Base-by-base conservation (phyloP, 2,888 invertebrate species). In the Volucella bombylans region DNA sequence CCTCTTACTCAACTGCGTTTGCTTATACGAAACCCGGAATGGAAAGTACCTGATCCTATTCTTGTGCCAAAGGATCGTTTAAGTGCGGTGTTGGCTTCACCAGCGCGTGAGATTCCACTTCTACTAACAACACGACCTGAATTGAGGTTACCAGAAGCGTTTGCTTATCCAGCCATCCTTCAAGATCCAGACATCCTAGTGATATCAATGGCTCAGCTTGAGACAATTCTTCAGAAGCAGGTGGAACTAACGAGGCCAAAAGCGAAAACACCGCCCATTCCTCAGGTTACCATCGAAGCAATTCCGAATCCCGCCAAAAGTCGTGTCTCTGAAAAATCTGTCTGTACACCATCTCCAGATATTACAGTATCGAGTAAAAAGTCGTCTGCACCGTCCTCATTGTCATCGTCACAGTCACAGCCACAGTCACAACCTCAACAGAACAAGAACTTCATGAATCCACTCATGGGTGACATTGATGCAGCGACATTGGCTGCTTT, bases 41-140 rank as follows among this genome's bases (percentile, higher is more conserved):
- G 95, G 89, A 94, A 95, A 90, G 94, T 97, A 89, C 96, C 96
- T 52, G 96, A 97, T 92, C 96, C 96, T 10, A 93, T 97, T 88
- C 91, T 97, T 81, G 95, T 97, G 83, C 97, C 97, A 65, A 95
- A 96, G 91, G 95, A 96, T 88, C 94, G 94, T 88, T 91, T 97
- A 61, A 94, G 95, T 67, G 93, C 94, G 18, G 94, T 97, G 47
- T 92, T 96, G 31, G 93, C 94, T 1, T 94, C 94, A 4, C 97
- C 97, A 0, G 95, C 94, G 1, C 93, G 93, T 67, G 96, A 96
- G 92, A 96, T 97, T 82, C 96, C 96, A 0, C 93, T 95, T 65
- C 92, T 97, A 55, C 90, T 96, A 45, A 93, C 94, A 80, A 94
- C 95, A 73, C 92, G 96, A 81, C 96, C 96, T 0, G 96, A 96